Conservation (phyloP, 2,113 vertebrate genomes). For the Serilophus lunatus region DNA sequence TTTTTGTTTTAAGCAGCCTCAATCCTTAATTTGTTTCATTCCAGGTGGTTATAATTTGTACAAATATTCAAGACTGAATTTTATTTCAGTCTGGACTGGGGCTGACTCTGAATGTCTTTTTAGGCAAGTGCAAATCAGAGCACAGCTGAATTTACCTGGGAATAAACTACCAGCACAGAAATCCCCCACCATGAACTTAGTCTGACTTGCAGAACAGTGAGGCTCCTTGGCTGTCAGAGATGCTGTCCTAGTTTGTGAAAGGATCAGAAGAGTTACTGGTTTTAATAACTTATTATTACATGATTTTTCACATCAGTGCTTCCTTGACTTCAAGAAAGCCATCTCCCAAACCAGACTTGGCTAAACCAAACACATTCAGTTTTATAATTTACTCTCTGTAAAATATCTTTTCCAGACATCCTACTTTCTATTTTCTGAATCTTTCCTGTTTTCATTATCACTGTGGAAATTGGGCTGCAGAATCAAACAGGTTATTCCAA, state of each 20-base stretch:
- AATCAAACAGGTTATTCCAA: not conserved
- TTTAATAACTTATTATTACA: not conserved
- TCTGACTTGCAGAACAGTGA: not conserved
- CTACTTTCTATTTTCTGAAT: not conserved
- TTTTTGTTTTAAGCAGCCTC: not conserved
- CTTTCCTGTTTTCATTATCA: not conserved
- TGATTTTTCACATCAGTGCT: not conserved
- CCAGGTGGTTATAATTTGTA: not conserved
- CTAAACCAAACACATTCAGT: not conserved
- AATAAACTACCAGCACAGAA: not conserved
- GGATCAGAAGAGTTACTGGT: not conserved
- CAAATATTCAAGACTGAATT: not conserved
- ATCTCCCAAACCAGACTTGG: not conserved
- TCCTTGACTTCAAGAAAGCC: not conserved
- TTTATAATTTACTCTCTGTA: not conserved
- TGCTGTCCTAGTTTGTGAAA: not conserved
- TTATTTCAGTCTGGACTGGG: not conserved
- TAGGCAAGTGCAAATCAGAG: not conserved
- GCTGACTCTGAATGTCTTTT: not conserved
- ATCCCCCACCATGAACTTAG: fast-evolving
- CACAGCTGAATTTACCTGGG: not conserved
- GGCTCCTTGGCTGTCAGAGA: not conserved
- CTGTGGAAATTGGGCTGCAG: not conserved
- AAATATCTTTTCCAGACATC: not conserved
- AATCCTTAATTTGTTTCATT: not conserved